Evolutionary conservation across 1,140 invertebrate genomes (phyloP).

Genomic region (Diploscapter pachys): DNA sequence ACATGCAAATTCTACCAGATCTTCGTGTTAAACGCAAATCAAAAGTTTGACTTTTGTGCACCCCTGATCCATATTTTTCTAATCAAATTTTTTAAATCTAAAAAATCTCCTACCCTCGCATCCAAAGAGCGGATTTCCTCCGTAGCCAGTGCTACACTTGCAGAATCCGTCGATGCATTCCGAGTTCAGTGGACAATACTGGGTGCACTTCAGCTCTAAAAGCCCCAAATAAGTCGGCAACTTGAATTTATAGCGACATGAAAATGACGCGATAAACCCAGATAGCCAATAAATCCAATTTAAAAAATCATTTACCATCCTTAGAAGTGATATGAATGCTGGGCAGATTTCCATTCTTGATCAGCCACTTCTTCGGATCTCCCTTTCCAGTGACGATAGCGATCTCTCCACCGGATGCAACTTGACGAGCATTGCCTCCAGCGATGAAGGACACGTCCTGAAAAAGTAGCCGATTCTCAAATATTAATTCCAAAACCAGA

Average conservation of each 20-base stretch:
- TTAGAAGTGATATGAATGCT: slow-evolving; percentile 11
- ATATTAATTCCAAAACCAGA: too few relatives aligned
- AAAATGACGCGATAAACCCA: neutral
- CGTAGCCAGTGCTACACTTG: slow-evolving; percentile 39
- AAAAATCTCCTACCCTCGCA: slow-evolving; percentile 37
- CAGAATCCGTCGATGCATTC: slow-evolving; percentile 39
- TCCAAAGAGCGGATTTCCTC: slow-evolving; percentile 35
- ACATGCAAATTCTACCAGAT: too few relatives aligned
- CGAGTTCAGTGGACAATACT: slow-evolving; percentile 41
- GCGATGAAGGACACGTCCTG: too few relatives aligned
- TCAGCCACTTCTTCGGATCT: neutral
- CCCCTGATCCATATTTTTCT: neutral
- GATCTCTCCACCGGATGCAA: too few relatives aligned
- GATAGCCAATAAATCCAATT: neutral
- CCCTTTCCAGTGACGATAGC: slow-evolving; percentile 11
- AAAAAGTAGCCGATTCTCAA: too few relatives aligned
- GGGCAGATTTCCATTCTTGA: slow-evolving; percentile 1
- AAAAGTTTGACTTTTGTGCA: too few relatives aligned
- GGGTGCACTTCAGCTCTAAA: slow-evolving; percentile 16
- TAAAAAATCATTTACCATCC: neutral
- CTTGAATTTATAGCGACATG: neutral
- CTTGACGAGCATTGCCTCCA: too few relatives aligned
- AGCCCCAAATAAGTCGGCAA: too few relatives aligned
- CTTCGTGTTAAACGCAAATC: too few relatives aligned
- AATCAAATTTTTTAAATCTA: slow-evolving; percentile 7